Percentiles rank a stretch among this genome's conserved stretches.
phyloP scores from a whole-genome alignment of 2,113 vertebrate genomes.

The Pelecanoides urinatrix region DNA sequence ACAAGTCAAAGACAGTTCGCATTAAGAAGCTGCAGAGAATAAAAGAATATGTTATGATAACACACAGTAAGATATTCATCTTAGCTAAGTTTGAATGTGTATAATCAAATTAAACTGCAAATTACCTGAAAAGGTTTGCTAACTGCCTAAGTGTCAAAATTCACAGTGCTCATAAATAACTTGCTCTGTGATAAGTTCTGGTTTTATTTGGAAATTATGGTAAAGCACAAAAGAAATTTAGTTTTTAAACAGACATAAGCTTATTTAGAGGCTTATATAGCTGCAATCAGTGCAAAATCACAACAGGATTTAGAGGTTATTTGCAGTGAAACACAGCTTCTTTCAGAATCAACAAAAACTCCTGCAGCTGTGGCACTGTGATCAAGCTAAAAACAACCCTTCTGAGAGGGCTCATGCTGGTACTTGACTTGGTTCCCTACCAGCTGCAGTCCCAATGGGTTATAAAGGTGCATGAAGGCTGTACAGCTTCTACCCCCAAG shows the following conservation, averaged over 20 bases:
- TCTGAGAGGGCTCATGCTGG: neutral
- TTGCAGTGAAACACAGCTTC: neutral
- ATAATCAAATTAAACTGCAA: neutral
- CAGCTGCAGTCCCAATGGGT: neutral
- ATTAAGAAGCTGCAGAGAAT: neutral
- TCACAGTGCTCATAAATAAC: neutral
- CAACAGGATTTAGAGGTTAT: neutral
- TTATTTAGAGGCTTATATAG: neutral
- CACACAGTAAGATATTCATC: neutral
- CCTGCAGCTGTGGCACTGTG: neutral
- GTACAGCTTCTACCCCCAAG: neutral
- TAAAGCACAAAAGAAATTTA: neutral
- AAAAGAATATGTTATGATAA: neutral
- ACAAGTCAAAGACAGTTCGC: neutral
- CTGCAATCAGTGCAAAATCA: neutral
- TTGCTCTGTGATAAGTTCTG: neutral
- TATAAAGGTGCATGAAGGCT: neutral
- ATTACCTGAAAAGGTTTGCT: neutral
- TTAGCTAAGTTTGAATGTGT: neutral
- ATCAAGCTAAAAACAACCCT: neutral
- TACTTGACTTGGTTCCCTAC: neutral
- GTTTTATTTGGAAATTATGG: neutral
- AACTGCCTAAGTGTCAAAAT: neutral
- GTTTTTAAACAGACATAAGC: neutral
- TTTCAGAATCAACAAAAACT: neutral